Evolutionary conservation across 1,140 invertebrate species (phyloP).

Genomic region (Bombus picipes): DNA sequence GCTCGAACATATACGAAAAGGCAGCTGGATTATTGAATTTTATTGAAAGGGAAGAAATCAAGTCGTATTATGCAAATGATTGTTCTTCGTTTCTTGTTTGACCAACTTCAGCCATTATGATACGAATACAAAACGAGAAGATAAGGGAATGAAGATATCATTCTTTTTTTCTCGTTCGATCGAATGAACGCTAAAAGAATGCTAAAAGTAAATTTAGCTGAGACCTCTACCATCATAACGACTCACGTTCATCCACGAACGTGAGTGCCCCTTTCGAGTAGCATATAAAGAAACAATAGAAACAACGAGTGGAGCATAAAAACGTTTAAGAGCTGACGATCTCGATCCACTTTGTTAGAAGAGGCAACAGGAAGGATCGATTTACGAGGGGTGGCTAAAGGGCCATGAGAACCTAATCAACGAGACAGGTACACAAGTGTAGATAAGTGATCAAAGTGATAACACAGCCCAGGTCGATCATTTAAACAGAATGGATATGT

Average conservation of each 20-base stretch:
- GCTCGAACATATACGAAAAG: rapidly evolving
- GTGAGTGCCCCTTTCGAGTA: neutral
- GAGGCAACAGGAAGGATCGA: neutral
- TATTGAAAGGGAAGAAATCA: neutral
- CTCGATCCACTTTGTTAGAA: neutral
- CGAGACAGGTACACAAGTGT: constrained; percentile 11
- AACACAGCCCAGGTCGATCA: constrained; percentile 9
- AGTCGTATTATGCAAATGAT: constrained; percentile 5
- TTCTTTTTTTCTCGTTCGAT: neutral
- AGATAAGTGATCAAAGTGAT: constrained; percentile 48
- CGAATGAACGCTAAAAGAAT: neutral
- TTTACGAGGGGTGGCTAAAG: constrained; percentile 2
- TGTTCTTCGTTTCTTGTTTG: neutral
- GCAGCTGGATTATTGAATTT: neutral
- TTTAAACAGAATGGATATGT: constrained; percentile 32
- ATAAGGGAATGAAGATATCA: neutral
- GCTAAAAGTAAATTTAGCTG: neutral
- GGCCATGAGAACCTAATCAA: constrained; percentile 38
- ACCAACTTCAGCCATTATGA: neutral
- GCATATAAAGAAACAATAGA: neutral
- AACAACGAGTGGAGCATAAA: neutral
- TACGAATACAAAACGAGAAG: neutral
- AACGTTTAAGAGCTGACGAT: neutral
- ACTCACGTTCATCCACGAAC: neutral
- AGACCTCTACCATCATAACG: neutral